A percentile compares a stretch with the other conserved stretches of the same genome.
Conservation (phyloP, 2,113 vertebrate genomes). For the Grantiella picta region DNA sequence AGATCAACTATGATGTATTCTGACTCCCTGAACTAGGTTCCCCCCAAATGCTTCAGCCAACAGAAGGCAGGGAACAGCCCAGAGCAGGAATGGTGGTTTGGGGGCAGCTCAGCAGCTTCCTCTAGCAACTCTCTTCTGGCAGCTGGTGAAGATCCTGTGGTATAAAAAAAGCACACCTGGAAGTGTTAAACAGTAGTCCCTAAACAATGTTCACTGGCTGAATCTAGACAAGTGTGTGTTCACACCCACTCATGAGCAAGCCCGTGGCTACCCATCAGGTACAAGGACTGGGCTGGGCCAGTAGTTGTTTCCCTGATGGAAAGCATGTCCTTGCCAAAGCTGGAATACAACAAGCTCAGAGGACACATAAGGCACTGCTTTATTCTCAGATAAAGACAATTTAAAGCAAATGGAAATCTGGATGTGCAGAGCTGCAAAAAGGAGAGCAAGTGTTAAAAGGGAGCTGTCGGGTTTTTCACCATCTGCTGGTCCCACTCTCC, state of each 20-base stretch:
- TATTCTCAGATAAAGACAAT: background rate
- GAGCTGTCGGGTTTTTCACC: background rate
- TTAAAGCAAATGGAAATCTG: background rate
- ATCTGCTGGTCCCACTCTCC: background rate
- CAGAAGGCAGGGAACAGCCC: background rate
- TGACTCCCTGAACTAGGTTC: background rate
- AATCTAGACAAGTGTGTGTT: background rate
- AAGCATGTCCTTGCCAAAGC: background rate
- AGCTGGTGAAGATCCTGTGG: background rate
- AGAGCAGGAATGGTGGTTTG: background rate
- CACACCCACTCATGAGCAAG: background rate
- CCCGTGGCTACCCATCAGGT: background rate
- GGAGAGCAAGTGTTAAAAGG: background rate
- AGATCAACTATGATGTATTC: accelerated
- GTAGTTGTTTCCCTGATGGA: background rate
- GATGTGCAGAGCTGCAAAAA: background rate
- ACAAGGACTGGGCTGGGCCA: background rate
- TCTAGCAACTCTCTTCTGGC: background rate
- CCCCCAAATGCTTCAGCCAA: accelerated
- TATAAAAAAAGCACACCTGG: background rate
- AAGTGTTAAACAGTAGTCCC: background rate
- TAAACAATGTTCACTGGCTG: background rate
- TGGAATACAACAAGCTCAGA: background rate
- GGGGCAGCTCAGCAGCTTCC: background rate
- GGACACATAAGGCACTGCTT: background rate